A percentile compares a stretch with the other conserved stretches of the same genome.
phyloP scores from a whole-genome alignment of 2,113 vertebrate species.

The Brachypteracias leptosomus region DNA sequence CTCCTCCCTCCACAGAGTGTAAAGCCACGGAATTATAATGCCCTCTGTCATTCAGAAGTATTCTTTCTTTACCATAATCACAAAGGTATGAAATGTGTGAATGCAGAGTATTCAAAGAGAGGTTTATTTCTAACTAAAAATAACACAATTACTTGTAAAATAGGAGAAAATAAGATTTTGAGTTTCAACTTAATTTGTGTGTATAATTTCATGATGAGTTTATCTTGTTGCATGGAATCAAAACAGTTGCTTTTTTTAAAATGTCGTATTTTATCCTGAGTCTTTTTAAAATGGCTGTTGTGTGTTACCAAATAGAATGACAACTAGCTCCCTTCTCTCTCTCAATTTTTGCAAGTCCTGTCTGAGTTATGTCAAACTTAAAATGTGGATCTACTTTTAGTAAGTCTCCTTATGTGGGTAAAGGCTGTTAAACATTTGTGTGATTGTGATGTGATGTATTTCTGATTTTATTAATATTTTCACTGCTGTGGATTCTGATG shows the following conservation, averaged over 20 bases:
- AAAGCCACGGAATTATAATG: neutral
- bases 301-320: neutral
- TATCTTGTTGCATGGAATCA: neutral
- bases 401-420: neutral
- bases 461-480: neutral
- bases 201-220: neutral
- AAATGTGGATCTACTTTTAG: neutral
- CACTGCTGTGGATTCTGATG: neutral
- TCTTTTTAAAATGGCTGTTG: neutral
- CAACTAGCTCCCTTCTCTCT: neutral
- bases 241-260: neutral
- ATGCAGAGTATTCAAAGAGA: neutral
- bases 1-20: neutral
- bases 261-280: neutral
- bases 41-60: neutral
- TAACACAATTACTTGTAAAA: neutral
- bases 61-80: neutral
- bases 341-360: neutral
- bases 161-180: neutral
- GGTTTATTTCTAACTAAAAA: neutral
- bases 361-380: neutral
- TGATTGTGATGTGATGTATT: neutral
- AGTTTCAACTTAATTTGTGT: neutral
- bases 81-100: neutral
- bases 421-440: neutral